phyloP scores from a whole-genome alignment of 2,888 invertebrate species.

The Morpho deidamia region DNA sequence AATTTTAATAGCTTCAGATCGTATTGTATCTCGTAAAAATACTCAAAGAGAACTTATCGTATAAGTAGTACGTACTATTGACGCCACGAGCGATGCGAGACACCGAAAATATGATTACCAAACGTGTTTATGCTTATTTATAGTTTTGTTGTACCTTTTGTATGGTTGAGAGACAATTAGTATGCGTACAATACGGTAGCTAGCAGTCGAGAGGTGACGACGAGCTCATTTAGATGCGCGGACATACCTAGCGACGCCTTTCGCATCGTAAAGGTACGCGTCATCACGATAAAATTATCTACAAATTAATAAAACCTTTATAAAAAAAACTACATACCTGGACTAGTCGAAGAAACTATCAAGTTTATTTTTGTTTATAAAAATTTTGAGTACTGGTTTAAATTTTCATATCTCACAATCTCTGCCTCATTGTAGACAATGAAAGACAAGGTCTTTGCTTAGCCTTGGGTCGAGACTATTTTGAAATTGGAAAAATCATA shows the following conservation, averaged over 20 bases:
- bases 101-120: conserved; percentile 26
- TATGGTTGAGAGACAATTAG: conserved; percentile 39
- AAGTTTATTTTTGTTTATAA: neutral
- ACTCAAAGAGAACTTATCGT: too few species aligned
- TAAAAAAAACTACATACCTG: conserved; percentile 30
- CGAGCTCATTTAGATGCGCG: conserved; percentile 60
- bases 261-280: conserved; percentile 37
- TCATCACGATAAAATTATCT: conserved; percentile 41
- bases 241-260: conserved; percentile 41
- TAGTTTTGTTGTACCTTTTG: conserved; percentile 18
- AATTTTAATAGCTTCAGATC: too few species aligned
- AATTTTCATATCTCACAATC: too few species aligned
- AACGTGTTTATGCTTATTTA: conserved; percentile 25
- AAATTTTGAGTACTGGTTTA: too few species aligned
- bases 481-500: too few species aligned
- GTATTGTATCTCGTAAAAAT: too few species aligned
- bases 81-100: conserved; percentile 9
- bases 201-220: conserved; percentile 61
- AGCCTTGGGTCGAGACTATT: too few species aligned
- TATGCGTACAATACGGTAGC: conserved; percentile 58
- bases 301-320: conserved; percentile 43
- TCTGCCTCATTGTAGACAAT: too few species aligned
- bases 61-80: conserved; percentile 2
- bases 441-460: too few species aligned
- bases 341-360: conserved; percentile 3